Percentiles rank a stretch among this genome's conserved stretches.
Conservation (phyloP, 2,888 invertebrate genomes). For the Caenorhabditis imperialis region DNA sequence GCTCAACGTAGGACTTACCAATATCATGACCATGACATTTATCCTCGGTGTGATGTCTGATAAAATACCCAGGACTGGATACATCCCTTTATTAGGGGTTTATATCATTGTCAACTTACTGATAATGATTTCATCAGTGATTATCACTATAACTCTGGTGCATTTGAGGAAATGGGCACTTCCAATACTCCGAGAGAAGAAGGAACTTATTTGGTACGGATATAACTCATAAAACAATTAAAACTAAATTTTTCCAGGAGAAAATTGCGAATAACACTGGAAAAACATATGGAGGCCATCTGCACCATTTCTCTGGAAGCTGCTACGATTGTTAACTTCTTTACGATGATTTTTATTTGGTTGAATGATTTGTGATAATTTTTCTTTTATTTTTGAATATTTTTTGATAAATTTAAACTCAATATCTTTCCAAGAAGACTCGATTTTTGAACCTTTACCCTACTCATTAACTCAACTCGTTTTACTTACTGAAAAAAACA, state of each 20-base stretch:
- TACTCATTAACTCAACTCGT: no score
- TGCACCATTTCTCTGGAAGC: neutral
- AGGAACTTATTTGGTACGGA: no score
- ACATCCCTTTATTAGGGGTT: slow-evolving; percentile 28
- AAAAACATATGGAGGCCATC: neutral
- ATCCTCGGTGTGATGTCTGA: slow-evolving; percentile 36
- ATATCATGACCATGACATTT: slow-evolving; percentile 47
- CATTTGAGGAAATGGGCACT: slow-evolving; percentile 13
- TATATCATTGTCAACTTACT: slow-evolving; percentile 36
- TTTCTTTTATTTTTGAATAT: neutral
- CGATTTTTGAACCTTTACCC: no score
- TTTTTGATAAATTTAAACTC: no score
- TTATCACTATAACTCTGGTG: neutral
- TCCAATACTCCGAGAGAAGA: no score
- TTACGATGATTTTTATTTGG: slow-evolving; percentile 11
- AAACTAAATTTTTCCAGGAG: no score
- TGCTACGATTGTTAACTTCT: slow-evolving; percentile 4
- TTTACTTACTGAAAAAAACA: no score
- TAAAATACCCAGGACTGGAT: slow-evolving; percentile 26
- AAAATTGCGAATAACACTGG: no score
- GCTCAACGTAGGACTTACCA: no score
- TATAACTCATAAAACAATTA: no score
- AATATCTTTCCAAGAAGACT: no score
- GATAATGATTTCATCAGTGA: slow-evolving; percentile 31
- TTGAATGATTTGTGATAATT: neutral